A percentile compares a stretch with the other conserved stretches of the same genome.
Conservation (phyloP, 2,113 vertebrate species). For the Penelope pileata region DNA sequence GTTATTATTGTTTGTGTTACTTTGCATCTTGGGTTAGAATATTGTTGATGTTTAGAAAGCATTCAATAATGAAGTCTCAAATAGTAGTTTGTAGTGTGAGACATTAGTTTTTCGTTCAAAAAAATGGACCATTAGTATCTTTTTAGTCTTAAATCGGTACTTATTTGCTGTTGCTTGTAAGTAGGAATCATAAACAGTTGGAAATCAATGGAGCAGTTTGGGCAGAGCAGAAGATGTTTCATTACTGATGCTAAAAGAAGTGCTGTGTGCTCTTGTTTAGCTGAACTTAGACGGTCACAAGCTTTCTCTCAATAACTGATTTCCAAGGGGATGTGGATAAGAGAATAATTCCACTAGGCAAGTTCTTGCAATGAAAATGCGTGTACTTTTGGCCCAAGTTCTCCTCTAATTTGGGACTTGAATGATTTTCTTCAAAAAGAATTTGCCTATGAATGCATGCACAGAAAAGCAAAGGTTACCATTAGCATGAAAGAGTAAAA, state of each 20-base stretch:
- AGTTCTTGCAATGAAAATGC: neutral
- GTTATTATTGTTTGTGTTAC: slow-evolving; percentile 76
- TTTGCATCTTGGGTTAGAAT: neutral
- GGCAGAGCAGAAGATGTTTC: neutral
- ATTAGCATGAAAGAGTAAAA: neutral
- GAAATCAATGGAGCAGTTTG: neutral
- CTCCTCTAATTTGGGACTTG: neutral
- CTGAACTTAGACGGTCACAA: neutral
- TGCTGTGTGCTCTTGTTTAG: neutral
- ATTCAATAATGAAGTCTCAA: neutral
- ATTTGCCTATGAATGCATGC: neutral
- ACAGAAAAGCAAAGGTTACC: neutral
- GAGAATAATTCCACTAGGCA: slow-evolving; percentile 4
- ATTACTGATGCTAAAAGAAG: neutral
- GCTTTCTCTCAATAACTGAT: neutral
- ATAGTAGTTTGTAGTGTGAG: neutral
- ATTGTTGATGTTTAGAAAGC: neutral
- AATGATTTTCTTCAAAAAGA: neutral
- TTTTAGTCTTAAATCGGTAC: neutral
- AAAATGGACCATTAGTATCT: neutral
- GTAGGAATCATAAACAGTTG: neutral
- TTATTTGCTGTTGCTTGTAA: neutral
- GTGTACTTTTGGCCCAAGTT: neutral
- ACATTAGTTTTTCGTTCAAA: neutral
- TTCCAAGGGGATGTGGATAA: neutral